These are phyloP conservation scores for Monopterus albus DNA, from an alignment of 2,113 vertebrate species.

Conservation along the genomic window DNA sequence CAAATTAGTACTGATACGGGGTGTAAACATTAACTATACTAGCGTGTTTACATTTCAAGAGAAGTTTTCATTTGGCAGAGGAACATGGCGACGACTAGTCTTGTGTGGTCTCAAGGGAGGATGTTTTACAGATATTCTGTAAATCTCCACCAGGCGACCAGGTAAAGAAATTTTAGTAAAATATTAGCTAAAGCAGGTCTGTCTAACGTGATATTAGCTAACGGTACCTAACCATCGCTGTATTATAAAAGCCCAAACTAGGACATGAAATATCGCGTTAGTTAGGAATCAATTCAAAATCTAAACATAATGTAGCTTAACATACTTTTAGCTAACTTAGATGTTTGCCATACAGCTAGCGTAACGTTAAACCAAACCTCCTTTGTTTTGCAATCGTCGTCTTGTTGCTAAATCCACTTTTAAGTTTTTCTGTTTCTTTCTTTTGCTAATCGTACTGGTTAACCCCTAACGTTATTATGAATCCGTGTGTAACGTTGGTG, in stretches of 20 bases:
- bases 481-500: not conserved
- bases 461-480: no score
- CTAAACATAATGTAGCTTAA: no score
- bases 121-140: conserved; percentile 23
- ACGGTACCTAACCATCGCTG: no score
- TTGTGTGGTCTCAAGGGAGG: conserved; percentile 21
- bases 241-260: no score
- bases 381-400: not conserved
- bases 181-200: not conserved
- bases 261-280: no score
- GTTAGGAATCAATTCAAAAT: no score
- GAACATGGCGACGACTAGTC: conserved; percentile 66
- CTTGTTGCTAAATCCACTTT: no score
- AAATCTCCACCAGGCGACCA: conserved; percentile 36
- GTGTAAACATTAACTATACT: conserved; percentile 74
- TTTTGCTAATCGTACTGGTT: not conserved
- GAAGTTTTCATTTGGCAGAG: not conserved
- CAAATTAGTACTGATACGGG: not conserved
- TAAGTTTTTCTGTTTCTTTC: not conserved
- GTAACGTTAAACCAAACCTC: not conserved
- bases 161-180: conserved; percentile 42
- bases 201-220: not conserved
- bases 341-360: no score
- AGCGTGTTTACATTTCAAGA: not conserved
- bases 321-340: no score